These are phyloP conservation scores for Agrotis ipsilon DNA, from an alignment of 2,888 invertebrate genomes.

Conservation along the genomic window DNA sequence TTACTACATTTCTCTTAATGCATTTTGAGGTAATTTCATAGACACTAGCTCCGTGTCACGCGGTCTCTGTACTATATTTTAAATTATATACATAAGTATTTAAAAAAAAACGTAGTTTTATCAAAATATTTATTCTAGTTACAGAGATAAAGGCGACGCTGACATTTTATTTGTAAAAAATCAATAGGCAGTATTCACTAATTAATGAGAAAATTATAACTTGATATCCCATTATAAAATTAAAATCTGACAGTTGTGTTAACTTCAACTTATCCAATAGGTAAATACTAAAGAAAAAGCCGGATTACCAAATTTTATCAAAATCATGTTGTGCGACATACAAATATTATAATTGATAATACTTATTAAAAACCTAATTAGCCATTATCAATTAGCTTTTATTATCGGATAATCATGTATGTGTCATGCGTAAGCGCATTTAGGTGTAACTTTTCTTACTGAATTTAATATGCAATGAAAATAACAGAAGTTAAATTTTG, in stretches of 20 bases:
- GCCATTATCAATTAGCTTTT: not conserved
- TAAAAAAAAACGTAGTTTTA: too few relatives aligned
- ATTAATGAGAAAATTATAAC: not conserved
- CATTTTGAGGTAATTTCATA: too few relatives aligned
- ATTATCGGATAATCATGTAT: conserved; percentile 2
- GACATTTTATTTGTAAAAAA: too few relatives aligned
- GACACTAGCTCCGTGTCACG: too few relatives aligned
- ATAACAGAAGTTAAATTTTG: too few relatives aligned
- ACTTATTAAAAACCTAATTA: not conserved
- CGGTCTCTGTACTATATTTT: too few relatives aligned
- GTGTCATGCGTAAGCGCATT: not conserved
- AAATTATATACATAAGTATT: too few relatives aligned
- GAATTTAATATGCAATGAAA: not conserved
- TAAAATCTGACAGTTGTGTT: not conserved
- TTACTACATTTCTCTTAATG: too few relatives aligned
- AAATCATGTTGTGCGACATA: conserved; percentile 1
- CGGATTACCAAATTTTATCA: conserved; percentile 8
- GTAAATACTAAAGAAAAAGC: not conserved
- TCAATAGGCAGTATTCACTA: too few relatives aligned
- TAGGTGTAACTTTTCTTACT: not conserved
- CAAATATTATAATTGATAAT: conserved; percentile 4
- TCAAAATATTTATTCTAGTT: too few relatives aligned
- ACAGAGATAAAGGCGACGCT: too few relatives aligned
- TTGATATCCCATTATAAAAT: not conserved
- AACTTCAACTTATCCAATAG: not conserved